phyloP scores from a whole-genome alignment of 2,797 vertebrate genomes.

The Molothrus ater region DNA sequence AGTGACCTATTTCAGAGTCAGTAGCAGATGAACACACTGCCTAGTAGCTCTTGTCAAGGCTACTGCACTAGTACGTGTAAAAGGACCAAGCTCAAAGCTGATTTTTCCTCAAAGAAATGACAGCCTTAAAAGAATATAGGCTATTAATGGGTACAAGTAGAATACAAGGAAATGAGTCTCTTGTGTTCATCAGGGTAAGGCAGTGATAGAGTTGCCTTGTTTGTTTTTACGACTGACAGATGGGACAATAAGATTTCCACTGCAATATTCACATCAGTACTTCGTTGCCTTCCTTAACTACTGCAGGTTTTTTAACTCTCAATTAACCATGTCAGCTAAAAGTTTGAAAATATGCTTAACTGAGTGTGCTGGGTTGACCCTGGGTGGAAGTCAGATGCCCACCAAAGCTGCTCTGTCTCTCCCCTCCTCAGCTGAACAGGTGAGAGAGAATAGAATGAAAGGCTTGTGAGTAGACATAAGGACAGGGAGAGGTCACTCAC shows the following conservation, averaged over 20 bases:
- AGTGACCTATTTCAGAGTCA: background rate
- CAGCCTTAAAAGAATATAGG: background rate
- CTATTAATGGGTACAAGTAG: conserved; percentile 8
- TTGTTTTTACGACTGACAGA: conserved; percentile 11
- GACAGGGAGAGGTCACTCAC: background rate
- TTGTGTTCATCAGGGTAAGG: background rate
- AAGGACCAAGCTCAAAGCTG: background rate
- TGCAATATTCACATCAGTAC: background rate
- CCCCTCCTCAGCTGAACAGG: background rate
- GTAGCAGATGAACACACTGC: background rate
- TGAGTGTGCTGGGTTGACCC: background rate
- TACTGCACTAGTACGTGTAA: background rate
- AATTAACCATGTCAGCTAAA: background rate
- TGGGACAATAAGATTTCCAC: background rate
- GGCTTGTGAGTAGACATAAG: fast-evolving
- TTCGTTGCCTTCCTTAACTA: background rate
- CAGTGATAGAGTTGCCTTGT: background rate
- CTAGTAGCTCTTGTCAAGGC: background rate
- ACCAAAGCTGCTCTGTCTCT: background rate
- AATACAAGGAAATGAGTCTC: background rate
- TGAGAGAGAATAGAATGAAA: background rate
- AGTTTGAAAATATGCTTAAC: background rate
- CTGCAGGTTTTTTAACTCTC: background rate
- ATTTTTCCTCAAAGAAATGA: background rate
- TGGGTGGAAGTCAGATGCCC: background rate